phyloP scores from a whole-genome alignment of 2,797 vertebrate genomes.

The Carduelis carduelis region DNA sequence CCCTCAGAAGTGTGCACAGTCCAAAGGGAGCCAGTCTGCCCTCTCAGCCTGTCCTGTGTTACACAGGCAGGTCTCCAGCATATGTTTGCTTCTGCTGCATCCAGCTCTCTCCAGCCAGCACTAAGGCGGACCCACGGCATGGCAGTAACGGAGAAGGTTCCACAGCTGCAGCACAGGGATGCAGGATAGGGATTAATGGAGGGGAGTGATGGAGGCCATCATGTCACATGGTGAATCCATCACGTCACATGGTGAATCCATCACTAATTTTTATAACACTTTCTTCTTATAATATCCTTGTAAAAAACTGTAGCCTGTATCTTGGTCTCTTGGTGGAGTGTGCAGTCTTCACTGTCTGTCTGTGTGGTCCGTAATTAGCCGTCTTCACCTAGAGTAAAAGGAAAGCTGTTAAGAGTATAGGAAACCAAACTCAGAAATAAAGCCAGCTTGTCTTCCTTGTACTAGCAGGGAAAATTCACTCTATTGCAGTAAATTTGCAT shows the following conservation, averaged over 20 bases:
- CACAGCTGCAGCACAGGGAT: background rate
- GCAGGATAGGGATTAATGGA: background rate
- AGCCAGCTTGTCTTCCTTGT: background rate
- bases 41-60: background rate
- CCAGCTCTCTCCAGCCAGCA: background rate
- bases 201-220: background rate
- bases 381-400: background rate
- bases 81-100: background rate
- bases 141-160: background rate
- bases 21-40: background rate
- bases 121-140: background rate
- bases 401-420: background rate
- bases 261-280: background rate
- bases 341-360: background rate
- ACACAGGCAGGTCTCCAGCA: background rate
- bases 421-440: background rate
- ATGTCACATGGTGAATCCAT: background rate
- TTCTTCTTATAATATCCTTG: background rate
- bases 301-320: background rate
- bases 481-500: background rate
- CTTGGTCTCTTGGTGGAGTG: background rate
- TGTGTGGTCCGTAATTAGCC: background rate
- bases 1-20: background rate
- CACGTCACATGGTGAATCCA: background rate
- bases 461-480: background rate